Percentiles rank a stretch among this genome's conserved stretches.
phyloP scores from a whole-genome alignment of 2,113 vertebrate genomes.

The Mesocricetus auratus region DNA sequence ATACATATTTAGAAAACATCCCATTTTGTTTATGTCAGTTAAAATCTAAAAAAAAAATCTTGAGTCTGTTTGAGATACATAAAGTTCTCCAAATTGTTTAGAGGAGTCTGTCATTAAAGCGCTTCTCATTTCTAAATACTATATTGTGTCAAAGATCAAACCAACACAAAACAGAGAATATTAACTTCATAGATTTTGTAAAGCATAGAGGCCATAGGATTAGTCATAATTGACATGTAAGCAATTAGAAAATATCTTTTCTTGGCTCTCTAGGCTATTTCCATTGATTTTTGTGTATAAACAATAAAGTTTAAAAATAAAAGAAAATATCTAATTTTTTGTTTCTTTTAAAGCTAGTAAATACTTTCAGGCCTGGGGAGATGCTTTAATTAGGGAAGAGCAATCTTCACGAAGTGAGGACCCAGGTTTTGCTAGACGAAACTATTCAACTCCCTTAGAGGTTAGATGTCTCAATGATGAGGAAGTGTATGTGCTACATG shows the following conservation, averaged over 20 bases:
- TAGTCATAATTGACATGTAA: background rate
- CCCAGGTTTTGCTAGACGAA: background rate
- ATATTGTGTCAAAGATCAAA: conserved; percentile 32
- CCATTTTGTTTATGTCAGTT: conserved; percentile 50
- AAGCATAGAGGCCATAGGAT: background rate
- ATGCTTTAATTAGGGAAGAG: background rate
- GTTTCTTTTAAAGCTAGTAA: background rate
- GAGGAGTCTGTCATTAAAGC: background rate
- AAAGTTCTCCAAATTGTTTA: background rate
- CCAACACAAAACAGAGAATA: background rate
- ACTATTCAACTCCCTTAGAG: too few relatives aligned
- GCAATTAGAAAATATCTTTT: background rate
- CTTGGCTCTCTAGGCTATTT: background rate
- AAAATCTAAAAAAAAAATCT: conserved; percentile 44
- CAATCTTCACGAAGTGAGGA: background rate
- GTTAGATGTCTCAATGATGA: background rate
- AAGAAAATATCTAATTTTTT: background rate
- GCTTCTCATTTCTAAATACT: background rate
- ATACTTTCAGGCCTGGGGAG: background rate
- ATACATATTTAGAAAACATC: conserved; percentile 45
- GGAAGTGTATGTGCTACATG: too few relatives aligned
- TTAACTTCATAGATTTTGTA: background rate
- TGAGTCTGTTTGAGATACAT: background rate
- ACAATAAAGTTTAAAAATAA: background rate
- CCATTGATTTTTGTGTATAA: background rate